Percentiles rank a stretch among this genome's conserved stretches.
These are phyloP conservation scores for Serripes groenlandicus DNA, from an alignment of 2,888 invertebrate genomes.

Conservation along the genomic window DNA sequence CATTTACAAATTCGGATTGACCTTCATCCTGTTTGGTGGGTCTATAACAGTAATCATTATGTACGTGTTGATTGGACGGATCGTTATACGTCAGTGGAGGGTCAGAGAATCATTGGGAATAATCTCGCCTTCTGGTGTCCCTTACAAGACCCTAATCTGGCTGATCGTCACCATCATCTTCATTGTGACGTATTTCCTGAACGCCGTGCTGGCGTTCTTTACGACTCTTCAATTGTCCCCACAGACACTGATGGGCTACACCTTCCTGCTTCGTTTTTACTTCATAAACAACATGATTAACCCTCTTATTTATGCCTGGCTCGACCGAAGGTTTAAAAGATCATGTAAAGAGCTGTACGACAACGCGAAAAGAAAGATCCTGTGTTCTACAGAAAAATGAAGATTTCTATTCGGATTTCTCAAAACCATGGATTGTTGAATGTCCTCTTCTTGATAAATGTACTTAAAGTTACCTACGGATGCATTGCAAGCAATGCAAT, in stretches of 20 bases:
- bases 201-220: slow-evolving; percentile 41
- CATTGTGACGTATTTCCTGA: slow-evolving; percentile 44
- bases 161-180: slow-evolving; percentile 60
- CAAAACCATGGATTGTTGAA: too few species aligned
- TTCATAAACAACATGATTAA: slow-evolving; percentile 60
- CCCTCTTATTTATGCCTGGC: slow-evolving; percentile 45
- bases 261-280: slow-evolving; percentile 42
- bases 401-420: too few species aligned
- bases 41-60: slow-evolving; percentile 42
- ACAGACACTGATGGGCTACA: slow-evolving; percentile 14
- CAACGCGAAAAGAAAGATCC: not conserved
- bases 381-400: not conserved
- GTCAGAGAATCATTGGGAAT: slow-evolving; percentile 2
- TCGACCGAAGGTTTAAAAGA: slow-evolving; percentile 48
- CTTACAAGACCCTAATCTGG: slow-evolving; percentile 63
- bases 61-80: slow-evolving; percentile 43
- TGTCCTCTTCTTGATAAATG: too few species aligned
- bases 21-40: slow-evolving; percentile 8
- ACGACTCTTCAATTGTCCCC: slow-evolving; percentile 27
- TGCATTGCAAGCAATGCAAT: too few species aligned
- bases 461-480: too few species aligned
- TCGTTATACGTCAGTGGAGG: slow-evolving; percentile 40
- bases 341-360: slow-evolving; percentile 30
- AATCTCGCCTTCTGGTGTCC: slow-evolving; percentile 22
- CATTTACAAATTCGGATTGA: slow-evolving; percentile 45